These are phyloP conservation scores for Aurelia aurita complex sp. Pacific DNA, from an alignment of 30 jellyfish, hydroid and myxozoan species.

Conservation along the genomic window DNA sequence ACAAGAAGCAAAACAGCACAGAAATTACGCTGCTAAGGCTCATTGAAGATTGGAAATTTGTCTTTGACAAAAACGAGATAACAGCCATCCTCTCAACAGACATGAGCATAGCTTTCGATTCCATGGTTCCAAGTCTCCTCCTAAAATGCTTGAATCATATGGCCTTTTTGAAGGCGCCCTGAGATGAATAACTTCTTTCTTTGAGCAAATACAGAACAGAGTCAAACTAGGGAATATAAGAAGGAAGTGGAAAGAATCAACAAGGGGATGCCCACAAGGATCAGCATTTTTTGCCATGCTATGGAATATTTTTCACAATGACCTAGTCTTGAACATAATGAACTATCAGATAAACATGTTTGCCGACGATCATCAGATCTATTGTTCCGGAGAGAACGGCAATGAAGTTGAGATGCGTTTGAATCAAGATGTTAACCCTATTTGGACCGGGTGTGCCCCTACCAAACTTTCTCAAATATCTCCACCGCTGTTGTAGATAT, in stretches of 20 bases:
- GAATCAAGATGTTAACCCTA: too few species aligned
- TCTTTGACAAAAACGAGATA: slow-evolving; percentile 43
- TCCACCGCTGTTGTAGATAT: too few species aligned
- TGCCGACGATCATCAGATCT: slow-evolving; percentile 11
- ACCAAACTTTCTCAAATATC: too few species aligned
- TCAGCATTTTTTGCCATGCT: slow-evolving; percentile 55
- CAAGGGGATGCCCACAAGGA: slow-evolving; percentile 69
- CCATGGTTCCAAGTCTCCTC: slow-evolving; percentile 57
- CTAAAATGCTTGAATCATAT: background rate
- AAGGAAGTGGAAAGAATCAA: slow-evolving; percentile 61
- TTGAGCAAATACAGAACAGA: too few species aligned
- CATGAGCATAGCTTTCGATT: slow-evolving; percentile 60
- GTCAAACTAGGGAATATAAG: background rate
- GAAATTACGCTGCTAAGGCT: background rate
- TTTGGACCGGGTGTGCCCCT: too few species aligned
- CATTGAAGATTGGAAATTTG: slow-evolving; percentile 49
- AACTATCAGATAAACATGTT: slow-evolving; percentile 45
- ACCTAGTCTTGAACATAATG: slow-evolving; percentile 20
- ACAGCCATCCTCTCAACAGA: slow-evolving; percentile 65
- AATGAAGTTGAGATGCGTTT: slow-evolving; percentile 9
- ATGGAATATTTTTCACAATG: background rate
- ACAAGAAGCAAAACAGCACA: slow-evolving; percentile 69
- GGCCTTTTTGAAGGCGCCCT: too few species aligned
- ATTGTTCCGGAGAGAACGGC: slow-evolving; percentile 35
- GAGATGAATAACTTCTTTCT: too few species aligned